Base-by-base conservation (phyloP, 2,888 invertebrate species). In the Seira sanloemensis region DNA sequence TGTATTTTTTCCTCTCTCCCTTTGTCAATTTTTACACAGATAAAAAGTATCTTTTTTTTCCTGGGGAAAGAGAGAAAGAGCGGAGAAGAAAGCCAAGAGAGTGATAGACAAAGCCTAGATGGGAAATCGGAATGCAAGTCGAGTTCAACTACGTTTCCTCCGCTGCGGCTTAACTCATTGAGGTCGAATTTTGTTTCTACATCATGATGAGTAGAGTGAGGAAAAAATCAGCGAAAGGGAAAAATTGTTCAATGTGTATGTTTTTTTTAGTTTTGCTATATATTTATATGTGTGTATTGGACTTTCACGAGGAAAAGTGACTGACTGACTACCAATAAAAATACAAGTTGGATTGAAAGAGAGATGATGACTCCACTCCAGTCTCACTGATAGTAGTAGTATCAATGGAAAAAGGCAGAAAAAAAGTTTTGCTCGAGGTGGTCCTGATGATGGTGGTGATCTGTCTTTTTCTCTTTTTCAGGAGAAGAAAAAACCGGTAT, bases 1-100 rank as follows among this genome's bases (percentile, higher is more conserved):
- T 78, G 62, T 78, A 78, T 67, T 78, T 46, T 12, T 78, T 71
- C 50, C 79, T 79, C 65, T 65, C 25, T 79, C 27, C 37, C 26
- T 78, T 65, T 79, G 79, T 79, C 79, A 79, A 65, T 46, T 37
- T 37, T 37, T 78, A n/a, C 78, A 26, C 27, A 25, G 9, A 68
- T 7, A 69, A 37, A 37, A n/a, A n/a, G n/a, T n/a, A n/a, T n/a
- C n/a, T n/a, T n/a, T n/a, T n/a, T n/a, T n/a, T n/a, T n/a, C n/a
- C n/a, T n/a, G 67, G 58, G 54, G 26, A 46, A 76, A 4, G 16
- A 26, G 27, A 23, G 5, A 75, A 66, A 19, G 23, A 75, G 37
- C 58, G n/a, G 16, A 58, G 16, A 19, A n/a, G 19, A 73, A 12
- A 19, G 21, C 21, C 23, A 21, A 46, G 37, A 5, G 9, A 27